Evolutionary conservation across 2,888 invertebrate genomes (phyloP), one percentile per base, ranked within the genome.

Genomic region (Oscheius sp.): DNA sequence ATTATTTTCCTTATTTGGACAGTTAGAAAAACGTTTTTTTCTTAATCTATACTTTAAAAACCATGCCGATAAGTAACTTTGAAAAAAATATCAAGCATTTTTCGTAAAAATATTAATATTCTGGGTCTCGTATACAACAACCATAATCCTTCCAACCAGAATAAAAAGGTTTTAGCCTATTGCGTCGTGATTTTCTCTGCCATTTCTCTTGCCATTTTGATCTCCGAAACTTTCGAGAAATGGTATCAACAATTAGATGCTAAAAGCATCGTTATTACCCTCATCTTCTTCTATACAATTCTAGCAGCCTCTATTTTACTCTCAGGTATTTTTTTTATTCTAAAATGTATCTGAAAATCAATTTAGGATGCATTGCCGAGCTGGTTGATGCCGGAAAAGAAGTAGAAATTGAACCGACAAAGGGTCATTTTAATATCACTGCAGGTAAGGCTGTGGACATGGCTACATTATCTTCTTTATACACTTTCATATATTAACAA

Each of bases 221-320:
- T 71, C 20, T 59, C 63, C 0, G 72, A 72, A 45, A 71, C 50
- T n/a, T 75, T 68, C 24, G 72, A 75, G 30, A 71, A 71, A 57
- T 75, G 68, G 68, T 75, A 75, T 36, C 38, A 69, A 50, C 67
- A 51, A 33, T 32, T 72, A 41, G 67, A 61, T 3, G 51, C 28
- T 28, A 14, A 32, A 22, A 44, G 26, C 9, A 64, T 63, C 14
- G 12, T 56, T n/a, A 14, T 66, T 14, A 41, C 73, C 41, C 41
- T 75, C 17, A 17, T 41, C n/a, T 14, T 62, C 6, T 63, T 72
- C 26, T 74, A 74, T 61, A 6, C 62, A n/a, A 2, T 33, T 1
- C 32, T 54, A 20, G 32, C n/a, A 14, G 24, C 26, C 26, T 26
- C 28, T n/a, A n/a, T 50, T 12, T 47, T 47, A n/a, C n/a, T n/a